Conservation (phyloP, 2,888 invertebrate genomes). For the Synanthedon vespiformis region DNA sequence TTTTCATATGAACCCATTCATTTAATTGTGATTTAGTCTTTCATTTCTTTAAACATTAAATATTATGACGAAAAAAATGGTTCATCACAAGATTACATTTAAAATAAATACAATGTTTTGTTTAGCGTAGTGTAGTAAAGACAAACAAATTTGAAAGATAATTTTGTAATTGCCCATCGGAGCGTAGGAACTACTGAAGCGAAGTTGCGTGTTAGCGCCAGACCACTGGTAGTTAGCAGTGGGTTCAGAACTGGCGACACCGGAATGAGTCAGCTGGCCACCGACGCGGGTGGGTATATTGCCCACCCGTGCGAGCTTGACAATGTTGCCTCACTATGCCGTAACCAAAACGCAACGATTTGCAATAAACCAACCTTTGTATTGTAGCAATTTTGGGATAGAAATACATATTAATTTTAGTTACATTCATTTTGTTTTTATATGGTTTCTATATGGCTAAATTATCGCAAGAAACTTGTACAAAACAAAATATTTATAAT, state of each 20-base stretch:
- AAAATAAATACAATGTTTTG: too few relatives aligned
- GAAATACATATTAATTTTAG: too few relatives aligned
- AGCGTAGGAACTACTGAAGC: slow-evolving; percentile 52
- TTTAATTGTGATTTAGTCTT: too few relatives aligned
- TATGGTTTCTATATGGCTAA: too few relatives aligned
- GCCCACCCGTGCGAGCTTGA: slow-evolving; percentile 16
- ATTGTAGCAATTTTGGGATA: too few relatives aligned
- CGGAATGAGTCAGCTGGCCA: slow-evolving; percentile 37
- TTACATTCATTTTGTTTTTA: too few relatives aligned
- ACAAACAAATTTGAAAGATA: slow-evolving; percentile 9
- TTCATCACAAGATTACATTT: too few relatives aligned
- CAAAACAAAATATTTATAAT: too few relatives aligned
- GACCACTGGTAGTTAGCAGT: slow-evolving; percentile 30
- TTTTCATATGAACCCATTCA: too few relatives aligned
- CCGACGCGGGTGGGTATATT: slow-evolving; percentile 29
- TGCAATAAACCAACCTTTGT: not conserved
- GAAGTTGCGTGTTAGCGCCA: slow-evolving; percentile 53
- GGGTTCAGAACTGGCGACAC: slow-evolving; percentile 38
- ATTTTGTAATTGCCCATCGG: slow-evolving; percentile 44
- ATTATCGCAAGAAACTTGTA: too few relatives aligned
- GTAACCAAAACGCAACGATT: not conserved
- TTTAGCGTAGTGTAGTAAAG: not conserved
- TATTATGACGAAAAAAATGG: too few relatives aligned
- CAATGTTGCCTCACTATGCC: not conserved
- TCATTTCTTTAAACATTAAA: too few relatives aligned